Evolutionary conservation across 2,888 invertebrate species (phyloP).

Genomic region (Timema podura): DNA sequence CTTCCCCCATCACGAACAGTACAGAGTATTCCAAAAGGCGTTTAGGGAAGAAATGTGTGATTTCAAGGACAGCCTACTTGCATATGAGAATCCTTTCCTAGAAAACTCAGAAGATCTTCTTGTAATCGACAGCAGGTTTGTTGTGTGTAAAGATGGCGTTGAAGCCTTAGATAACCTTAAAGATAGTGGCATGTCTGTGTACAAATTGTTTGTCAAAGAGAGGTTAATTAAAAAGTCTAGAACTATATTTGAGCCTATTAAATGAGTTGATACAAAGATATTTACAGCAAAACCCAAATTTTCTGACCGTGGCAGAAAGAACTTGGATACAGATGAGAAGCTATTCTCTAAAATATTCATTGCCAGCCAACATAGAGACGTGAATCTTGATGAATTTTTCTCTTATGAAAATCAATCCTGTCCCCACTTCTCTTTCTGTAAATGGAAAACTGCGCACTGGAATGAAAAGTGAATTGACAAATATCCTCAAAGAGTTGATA

Average conservation of each 20-base stretch:
- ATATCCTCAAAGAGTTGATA: neutral
- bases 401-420: neutral
- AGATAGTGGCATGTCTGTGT: neutral
- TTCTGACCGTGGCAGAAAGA: neutral
- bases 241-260: constrained; percentile 6
- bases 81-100: no score
- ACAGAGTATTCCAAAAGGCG: no score
- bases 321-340: neutral
- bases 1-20: no score
- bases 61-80: no score
- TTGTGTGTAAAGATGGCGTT: no score
- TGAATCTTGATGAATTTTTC: neutral
- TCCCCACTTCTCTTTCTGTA: neutral
- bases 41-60: no score
- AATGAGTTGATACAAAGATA: neutral
- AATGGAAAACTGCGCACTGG: neutral
- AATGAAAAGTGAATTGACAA: constrained; percentile 1
- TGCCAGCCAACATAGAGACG: neutral
- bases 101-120: no score
- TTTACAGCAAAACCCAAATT: neutral
- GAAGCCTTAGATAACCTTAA: no score
- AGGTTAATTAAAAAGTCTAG: neutral
- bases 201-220: neutral
- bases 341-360: neutral
- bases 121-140: no score